phyloP scores from a whole-genome alignment of 2,797 vertebrate species.

The Rhinophrynus dorsalis region DNA sequence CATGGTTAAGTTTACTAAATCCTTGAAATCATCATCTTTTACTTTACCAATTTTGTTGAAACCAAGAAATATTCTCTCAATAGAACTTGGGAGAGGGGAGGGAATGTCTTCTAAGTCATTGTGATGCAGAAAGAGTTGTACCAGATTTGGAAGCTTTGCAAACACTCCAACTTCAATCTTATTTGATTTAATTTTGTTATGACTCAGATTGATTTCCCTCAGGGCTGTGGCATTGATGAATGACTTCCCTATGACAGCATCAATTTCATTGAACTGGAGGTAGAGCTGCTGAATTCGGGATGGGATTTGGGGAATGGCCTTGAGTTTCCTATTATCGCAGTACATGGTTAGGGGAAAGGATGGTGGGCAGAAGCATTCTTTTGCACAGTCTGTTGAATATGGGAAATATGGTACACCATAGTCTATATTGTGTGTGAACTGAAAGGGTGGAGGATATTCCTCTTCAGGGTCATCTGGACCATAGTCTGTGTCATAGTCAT shows the following conservation, averaged over 20 bases:
- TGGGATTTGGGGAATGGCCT: slow-evolving; percentile 70
- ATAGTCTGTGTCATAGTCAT: slow-evolving; percentile 72
- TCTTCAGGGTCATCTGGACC: slow-evolving; percentile 57
- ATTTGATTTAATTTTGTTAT: slow-evolving; percentile 74
- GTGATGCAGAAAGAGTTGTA: slow-evolving; percentile 72
- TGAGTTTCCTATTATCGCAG: slow-evolving; percentile 74
- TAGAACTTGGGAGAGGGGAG: slow-evolving; percentile 67
- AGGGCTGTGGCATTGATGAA: slow-evolving; percentile 71
- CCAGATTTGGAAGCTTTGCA: slow-evolving; percentile 64
- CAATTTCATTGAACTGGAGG: slow-evolving; percentile 74
- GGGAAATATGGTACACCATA: slow-evolving; percentile 50
- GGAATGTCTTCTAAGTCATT: slow-evolving; percentile 75
- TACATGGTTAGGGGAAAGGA: slow-evolving; percentile 74
- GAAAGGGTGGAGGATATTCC: slow-evolving; percentile 58
- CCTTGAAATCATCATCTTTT: slow-evolving; percentile 57
- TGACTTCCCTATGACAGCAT: slow-evolving; percentile 64
- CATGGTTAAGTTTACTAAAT: slow-evolving; percentile 70
- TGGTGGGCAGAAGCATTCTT: slow-evolving; percentile 74
- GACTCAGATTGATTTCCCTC: slow-evolving; percentile 74
- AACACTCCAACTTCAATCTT: slow-evolving; percentile 69
- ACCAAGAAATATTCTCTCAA: slow-evolving; percentile 73
- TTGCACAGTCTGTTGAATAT: slow-evolving; percentile 60
- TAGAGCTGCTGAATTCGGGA: slow-evolving; percentile 70
- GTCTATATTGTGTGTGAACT: slow-evolving; percentile 55
- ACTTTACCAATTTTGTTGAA: slow-evolving; percentile 72